Evolutionary conservation across 2,888 invertebrate species (phyloP), one percentile per base, ranked within the genome.

Genomic region (Desoria tigrina): DNA sequence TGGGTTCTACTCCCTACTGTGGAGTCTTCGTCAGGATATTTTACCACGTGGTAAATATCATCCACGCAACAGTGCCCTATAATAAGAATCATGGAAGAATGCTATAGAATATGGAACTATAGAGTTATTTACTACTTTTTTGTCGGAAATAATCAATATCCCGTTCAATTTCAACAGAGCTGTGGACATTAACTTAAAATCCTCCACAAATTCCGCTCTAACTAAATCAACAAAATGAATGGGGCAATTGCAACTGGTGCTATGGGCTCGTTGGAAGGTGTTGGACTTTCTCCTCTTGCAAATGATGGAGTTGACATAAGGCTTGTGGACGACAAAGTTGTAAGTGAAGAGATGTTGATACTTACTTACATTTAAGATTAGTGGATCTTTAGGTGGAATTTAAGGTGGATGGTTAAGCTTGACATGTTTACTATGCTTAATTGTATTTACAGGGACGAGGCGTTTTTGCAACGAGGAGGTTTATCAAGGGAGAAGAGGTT

Each of bases 381-480:
- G 32, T 32, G 6, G 6, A 32, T 32, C 6, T 11, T 32, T 32
- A 11, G 11, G 32, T 23, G 21, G 26, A 26, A 3, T 51, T 18
- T 9, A 45, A 11, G 21, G 16, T 45, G 45, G 16, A 18, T 45
- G 4, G 21, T 57, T 9, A 18, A 56, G 32, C n/a, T 56, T 56
- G 7, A n/a, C 11, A 9, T 24, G 14, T 21, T 53, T 53, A 9
- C 14, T 11, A 37, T 49, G 21, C 53, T 66, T 61, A 56, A 55
- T 57, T 74, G 61, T n/a, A n/a, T 70, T 76, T 45, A 62, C 72
- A 93, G 93, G 95, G 95, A 0, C 89, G 89, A 78, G 90, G 91
- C 0, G 82, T 96, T 74, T 88, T 90, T 81, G 90, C 94, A 0
- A 86, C 84, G 1, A 86, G 84, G 76, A 79, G 82, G 24, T 89